Conservation (phyloP, 2,797 vertebrate species). For the Periophthalmus magnuspinnatus region DNA sequence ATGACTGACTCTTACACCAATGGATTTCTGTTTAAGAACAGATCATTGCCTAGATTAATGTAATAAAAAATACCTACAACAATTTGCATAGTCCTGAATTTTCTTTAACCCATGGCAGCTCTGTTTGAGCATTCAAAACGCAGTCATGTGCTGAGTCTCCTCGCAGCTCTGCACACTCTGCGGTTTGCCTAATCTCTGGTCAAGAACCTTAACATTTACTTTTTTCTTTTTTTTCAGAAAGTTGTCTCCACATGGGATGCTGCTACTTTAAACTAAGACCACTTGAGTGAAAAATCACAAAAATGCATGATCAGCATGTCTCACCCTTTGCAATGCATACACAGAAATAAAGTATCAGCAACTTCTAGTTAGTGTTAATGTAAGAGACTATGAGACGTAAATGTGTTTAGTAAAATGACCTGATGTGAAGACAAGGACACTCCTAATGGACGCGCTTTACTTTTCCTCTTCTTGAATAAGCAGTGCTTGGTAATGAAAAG, state of each 20-base stretch:
- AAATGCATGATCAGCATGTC: slow-evolving; percentile 54
- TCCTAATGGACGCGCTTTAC: slow-evolving; percentile 11
- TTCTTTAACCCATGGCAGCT: slow-evolving; percentile 27
- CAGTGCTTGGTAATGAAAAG: slow-evolving; percentile 12
- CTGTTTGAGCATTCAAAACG: slow-evolving; percentile 10
- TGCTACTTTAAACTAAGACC: slow-evolving; percentile 47
- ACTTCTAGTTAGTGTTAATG: slow-evolving; percentile 2
- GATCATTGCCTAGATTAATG: background rate
- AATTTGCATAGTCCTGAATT: slow-evolving; percentile 49
- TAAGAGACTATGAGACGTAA: background rate
- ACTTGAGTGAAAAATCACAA: background rate
- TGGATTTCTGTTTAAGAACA: slow-evolving; percentile 7
- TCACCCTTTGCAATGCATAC: slow-evolving; percentile 17
- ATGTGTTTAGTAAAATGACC: slow-evolving; percentile 25
- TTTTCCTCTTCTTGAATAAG: slow-evolving; percentile 17
- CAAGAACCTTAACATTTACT: slow-evolving; percentile 63
- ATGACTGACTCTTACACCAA: slow-evolving; percentile 19
- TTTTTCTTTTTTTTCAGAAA: slow-evolving; percentile 37
- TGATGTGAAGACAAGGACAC: slow-evolving; percentile 26
- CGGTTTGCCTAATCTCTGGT: slow-evolving; percentile 63
- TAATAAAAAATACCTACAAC: background rate
- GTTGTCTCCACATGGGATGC: slow-evolving; percentile 45
- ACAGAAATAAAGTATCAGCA: background rate
- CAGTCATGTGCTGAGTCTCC: slow-evolving; percentile 30
- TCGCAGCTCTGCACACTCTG: slow-evolving; percentile 47